Evolutionary conservation across 23 tunicate genomes (phyloP).

Genomic region (Corella eumyota): DNA sequence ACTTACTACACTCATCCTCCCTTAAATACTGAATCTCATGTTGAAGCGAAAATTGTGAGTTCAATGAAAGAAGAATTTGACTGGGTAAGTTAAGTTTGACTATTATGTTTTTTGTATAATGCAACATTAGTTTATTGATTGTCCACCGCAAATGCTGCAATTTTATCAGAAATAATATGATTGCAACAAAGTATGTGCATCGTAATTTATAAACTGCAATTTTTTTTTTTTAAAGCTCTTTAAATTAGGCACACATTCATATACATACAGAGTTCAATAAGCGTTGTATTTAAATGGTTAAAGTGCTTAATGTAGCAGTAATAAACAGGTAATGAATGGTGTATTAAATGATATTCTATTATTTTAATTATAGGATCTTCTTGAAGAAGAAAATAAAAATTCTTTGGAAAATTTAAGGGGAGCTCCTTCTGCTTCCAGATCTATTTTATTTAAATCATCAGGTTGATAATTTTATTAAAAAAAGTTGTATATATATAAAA

Average conservation of each 20-base stretch:
- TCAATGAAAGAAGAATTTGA: slow-evolving; percentile 76
- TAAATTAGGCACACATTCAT: slow-evolving; percentile 46
- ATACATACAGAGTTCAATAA: slow-evolving; percentile 29
- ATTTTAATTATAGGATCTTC: too few relatives aligned
- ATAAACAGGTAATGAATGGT: too few relatives aligned
- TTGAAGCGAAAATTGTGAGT: slow-evolving; percentile 55
- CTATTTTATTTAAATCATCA: slow-evolving; percentile 51
- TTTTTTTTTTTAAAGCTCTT: slow-evolving; percentile 16
- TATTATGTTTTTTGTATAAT: background rate
- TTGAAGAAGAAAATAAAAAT: too few relatives aligned
- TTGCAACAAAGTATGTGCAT: background rate
- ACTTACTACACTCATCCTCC: slow-evolving; percentile 93
- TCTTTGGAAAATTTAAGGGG: too few relatives aligned
- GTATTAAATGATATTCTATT: too few relatives aligned
- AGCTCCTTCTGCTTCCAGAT: slow-evolving; percentile 36
- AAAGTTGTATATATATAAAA: too few relatives aligned
- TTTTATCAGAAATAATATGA: background rate
- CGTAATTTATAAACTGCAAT: background rate
- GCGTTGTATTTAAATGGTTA: too few relatives aligned
- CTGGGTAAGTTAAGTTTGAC: slow-evolving; percentile 41
- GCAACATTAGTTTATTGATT: background rate
- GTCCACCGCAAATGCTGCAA: too few relatives aligned
- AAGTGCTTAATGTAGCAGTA: too few relatives aligned
- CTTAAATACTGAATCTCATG: slow-evolving; percentile 22
- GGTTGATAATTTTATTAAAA: too few relatives aligned